Base-by-base conservation (phyloP, 2,797 vertebrate species). In the Epinephelus malabaricus region DNA sequence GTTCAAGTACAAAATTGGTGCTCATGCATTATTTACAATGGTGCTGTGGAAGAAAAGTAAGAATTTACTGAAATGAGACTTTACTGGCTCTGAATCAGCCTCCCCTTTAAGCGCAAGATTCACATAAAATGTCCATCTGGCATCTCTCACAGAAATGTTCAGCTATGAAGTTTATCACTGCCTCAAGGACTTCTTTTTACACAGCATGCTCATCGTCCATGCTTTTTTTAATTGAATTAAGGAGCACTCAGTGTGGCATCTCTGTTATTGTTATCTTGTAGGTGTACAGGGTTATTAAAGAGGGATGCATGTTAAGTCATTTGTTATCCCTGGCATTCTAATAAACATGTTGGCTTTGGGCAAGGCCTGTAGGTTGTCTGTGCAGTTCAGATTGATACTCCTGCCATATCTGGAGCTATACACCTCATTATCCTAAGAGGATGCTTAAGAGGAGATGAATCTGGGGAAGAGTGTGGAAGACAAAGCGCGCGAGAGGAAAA, bases 381-480 rank as follows among this genome's bases (percentile, higher is more conserved):
- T 76, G 79, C 54, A 59, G 81, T 88, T 89, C 79, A 91, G 89
- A 92, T 91, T 90, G 90, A 92, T 92, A 89, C 82, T 73, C 69
- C 84, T 82, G 86, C 86, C 88, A 85, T 80, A 87, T 90, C 90
- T 84, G 55, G 66, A 83, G 73, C 90, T 88, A 79, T 90, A 83
- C 87, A 89, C 87, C 89, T 95, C 93, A 93, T 95, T 94, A 94
- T 91, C 74, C 73, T 92, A 92, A 94, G 84, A 92, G 88, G 88
- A 86, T 82, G 86, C 77, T 92, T 86, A 91, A 79, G 69, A 89
- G 80, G 60, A 92, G 80, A 89, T 72, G 58, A 80, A 87, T 88
- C 62, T 82, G 11, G 70, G 63, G 38, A 38, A 76, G 43, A 55
- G 50, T 23, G 60, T 34, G 23, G 59, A 77, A 78, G 73, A 61